These are phyloP conservation scores for Drosophila yakuba DNA, from an alignment of 1,140 invertebrate genomes.

Conservation along the genomic window DNA sequence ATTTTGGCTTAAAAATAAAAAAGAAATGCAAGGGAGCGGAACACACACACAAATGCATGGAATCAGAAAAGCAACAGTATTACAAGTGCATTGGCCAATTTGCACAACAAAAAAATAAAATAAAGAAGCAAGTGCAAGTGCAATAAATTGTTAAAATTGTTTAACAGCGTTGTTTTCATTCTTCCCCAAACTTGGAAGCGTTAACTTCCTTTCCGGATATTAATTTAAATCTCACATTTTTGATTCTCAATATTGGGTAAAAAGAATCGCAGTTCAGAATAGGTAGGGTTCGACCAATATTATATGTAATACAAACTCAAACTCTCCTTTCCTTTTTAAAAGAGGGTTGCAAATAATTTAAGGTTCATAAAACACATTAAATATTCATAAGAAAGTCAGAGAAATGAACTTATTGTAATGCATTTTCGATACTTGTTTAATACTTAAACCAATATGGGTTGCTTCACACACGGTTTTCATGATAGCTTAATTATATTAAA, in stretches of 20 bases:
- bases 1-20: conserved; percentile 49
- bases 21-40: conserved; percentile 34
- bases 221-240: too few species aligned
- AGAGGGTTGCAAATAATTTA: too few species aligned
- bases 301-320: too few species aligned
- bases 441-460: background rate
- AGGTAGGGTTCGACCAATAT: too few species aligned
- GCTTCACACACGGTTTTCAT: background rate
- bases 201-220: too few species aligned
- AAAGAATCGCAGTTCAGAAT: too few species aligned
- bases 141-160: conserved; percentile 49
- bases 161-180: conserved; percentile 2
- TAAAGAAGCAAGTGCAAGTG: conserved; percentile 49
- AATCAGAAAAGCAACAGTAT: conserved; percentile 16
- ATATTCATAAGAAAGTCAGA: too few species aligned
- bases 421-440: too few species aligned
- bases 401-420: too few species aligned
- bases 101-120: conserved; percentile 25
- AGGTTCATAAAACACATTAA: too few species aligned
- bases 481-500: background rate
- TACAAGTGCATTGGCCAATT: background rate
- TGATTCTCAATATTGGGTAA: too few species aligned
- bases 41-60: conserved; percentile 5
- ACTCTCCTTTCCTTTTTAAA: too few species aligned
- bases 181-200: background rate